A percentile compares a stretch with the other conserved stretches of the same genome.
Conservation (phyloP, 2,888 invertebrate genomes). For the Eupithecia vulgata region DNA sequence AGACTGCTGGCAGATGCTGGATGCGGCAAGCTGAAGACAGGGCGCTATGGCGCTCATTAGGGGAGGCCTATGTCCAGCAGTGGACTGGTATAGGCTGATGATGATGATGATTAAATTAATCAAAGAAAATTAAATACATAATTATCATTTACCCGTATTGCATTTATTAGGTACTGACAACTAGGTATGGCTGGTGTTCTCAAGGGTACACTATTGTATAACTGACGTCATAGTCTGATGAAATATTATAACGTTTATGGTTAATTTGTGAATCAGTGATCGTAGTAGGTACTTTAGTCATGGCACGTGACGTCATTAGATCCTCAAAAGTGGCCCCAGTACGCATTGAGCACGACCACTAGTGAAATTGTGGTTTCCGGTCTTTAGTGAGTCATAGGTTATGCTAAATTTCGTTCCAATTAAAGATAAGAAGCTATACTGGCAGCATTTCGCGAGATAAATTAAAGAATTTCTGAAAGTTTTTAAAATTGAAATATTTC, state of each 20-base stretch:
- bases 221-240: neutral
- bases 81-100: no score
- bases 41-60: no score
- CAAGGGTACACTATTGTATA: neutral
- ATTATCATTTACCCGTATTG: neutral
- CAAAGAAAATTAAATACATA: neutral
- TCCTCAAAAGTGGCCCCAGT: neutral
- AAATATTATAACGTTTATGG: neutral
- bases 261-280: neutral
- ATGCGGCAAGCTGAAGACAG: no score
- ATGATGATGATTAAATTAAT: neutral
- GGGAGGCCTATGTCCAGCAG: no score
- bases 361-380: constrained; percentile 1
- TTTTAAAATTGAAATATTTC: neutral
- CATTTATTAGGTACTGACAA: neutral
- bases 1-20: no score
- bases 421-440: neutral
- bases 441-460: neutral
- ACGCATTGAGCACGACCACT: neutral
- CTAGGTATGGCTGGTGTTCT: neutral
- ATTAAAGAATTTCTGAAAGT: neutral
- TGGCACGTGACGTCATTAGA: constrained; percentile 5
- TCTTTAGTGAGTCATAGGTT: neutral
- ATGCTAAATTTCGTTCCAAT: neutral
- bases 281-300: constrained; percentile 1